These are phyloP conservation scores for Allygus modestus DNA, from an alignment of 2,888 invertebrate species.

Conservation along the genomic window DNA sequence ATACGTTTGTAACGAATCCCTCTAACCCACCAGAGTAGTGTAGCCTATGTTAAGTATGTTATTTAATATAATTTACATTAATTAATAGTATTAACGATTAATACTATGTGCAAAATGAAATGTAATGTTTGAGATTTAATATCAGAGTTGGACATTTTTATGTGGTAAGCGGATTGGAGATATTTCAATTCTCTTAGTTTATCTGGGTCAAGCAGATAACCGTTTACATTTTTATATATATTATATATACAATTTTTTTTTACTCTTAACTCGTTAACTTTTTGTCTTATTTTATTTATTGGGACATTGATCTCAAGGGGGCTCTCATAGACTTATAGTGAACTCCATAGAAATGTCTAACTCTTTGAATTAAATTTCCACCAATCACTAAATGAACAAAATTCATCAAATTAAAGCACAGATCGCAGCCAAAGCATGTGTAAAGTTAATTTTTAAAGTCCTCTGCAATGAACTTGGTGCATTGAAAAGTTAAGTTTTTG, in stretches of 20 bases:
- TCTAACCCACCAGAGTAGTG: constrained; percentile 29
- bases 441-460: background rate
- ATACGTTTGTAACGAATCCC: constrained; percentile 23
- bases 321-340: background rate
- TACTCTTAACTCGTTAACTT: too few species aligned
- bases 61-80: constrained; percentile 18
- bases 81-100: constrained; percentile 15
- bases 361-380: background rate
- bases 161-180: too few species aligned
- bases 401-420: background rate
- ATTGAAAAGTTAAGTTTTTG: background rate
- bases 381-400: background rate
- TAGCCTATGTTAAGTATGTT: constrained; percentile 18
- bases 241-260: too few species aligned
- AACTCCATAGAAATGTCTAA: background rate
- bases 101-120: background rate
- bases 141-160: constrained; percentile 5
- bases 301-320: too few species aligned
- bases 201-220: too few species aligned
- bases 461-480: background rate
- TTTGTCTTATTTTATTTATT: too few species aligned
- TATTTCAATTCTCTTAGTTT: too few species aligned
- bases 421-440: background rate
- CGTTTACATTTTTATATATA: too few species aligned
- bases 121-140: background rate